These are phyloP conservation scores for Spondyliosoma cantharus DNA, from an alignment of 2,797 vertebrate genomes.

Conservation along the genomic window DNA sequence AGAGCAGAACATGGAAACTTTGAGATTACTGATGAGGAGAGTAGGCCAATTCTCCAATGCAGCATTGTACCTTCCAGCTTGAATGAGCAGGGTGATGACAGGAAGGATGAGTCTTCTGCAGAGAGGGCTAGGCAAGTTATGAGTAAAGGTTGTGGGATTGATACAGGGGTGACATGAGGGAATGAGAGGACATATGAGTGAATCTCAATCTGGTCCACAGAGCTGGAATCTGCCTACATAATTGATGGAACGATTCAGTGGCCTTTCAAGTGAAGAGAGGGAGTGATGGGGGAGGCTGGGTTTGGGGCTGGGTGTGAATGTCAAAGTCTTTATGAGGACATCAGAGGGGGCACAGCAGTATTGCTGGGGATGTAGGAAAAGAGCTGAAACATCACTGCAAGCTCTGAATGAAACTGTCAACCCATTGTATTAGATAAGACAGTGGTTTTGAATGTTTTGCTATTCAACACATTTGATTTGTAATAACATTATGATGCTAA, in stretches of 20 bases:
- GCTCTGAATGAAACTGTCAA: neutral
- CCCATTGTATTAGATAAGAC: neutral
- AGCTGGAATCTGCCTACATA: conserved; percentile 55
- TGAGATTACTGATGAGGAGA: neutral
- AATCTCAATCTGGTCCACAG: conserved; percentile 24
- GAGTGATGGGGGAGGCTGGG: conserved; percentile 1
- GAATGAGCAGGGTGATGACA: neutral
- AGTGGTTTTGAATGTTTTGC: neutral
- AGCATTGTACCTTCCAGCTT: neutral
- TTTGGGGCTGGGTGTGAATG: conserved; percentile 41
- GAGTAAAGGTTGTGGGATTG: conserved; percentile 20
- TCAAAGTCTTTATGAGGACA: conserved; percentile 52
- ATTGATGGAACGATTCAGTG: conserved; percentile 62
- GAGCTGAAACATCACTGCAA: conserved; percentile 12
- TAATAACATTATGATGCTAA: neutral
- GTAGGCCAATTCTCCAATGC: neutral
- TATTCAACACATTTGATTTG: neutral
- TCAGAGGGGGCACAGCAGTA: neutral
- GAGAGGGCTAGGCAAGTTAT: conserved; percentile 9
- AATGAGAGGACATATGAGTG: neutral
- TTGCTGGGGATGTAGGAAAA: conserved; percentile 11
- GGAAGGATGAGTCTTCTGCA: conserved; percentile 6
- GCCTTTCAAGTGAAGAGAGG: conserved; percentile 56
- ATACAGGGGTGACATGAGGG: conserved; percentile 2
- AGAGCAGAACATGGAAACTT: neutral